These are phyloP conservation scores for Acomys russatus DNA, from an alignment of 2,797 vertebrate genomes.

Conservation along the genomic window DNA sequence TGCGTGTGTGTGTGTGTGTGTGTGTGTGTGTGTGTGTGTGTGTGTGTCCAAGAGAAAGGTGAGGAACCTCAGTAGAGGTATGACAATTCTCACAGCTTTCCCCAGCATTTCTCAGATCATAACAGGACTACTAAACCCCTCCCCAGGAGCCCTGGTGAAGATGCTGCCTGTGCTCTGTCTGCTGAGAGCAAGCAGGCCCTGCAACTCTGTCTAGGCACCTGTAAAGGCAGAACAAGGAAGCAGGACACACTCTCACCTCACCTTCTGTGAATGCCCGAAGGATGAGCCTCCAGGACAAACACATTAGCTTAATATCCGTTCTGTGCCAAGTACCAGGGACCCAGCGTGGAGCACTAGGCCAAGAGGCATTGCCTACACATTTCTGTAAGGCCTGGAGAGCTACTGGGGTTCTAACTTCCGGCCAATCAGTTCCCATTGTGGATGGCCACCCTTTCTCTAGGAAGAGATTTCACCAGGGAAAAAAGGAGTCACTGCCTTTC, in stretches of 20 bases:
- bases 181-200: background rate
- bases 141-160: background rate
- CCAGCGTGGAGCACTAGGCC: too few relatives aligned
- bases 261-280: too few relatives aligned
- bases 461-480: background rate
- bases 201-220: background rate
- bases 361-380: too few relatives aligned
- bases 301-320: too few relatives aligned
- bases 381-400: too few relatives aligned
- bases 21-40: background rate
- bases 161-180: background rate
- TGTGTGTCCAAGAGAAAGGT: background rate
- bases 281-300: too few relatives aligned
- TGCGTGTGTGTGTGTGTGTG: background rate
- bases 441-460: background rate
- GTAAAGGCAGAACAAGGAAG: too few relatives aligned
- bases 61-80: background rate
- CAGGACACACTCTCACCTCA: too few relatives aligned
- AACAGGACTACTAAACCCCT: background rate
- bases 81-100: background rate
- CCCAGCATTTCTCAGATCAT: background rate
- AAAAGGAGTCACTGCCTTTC: background rate
- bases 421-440: rapidly evolving
- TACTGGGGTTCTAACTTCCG: too few relatives aligned
- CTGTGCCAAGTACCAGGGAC: too few relatives aligned